Base-by-base conservation (phyloP, 2,113 vertebrate species). In the Gasterosteus aculeatus region DNA sequence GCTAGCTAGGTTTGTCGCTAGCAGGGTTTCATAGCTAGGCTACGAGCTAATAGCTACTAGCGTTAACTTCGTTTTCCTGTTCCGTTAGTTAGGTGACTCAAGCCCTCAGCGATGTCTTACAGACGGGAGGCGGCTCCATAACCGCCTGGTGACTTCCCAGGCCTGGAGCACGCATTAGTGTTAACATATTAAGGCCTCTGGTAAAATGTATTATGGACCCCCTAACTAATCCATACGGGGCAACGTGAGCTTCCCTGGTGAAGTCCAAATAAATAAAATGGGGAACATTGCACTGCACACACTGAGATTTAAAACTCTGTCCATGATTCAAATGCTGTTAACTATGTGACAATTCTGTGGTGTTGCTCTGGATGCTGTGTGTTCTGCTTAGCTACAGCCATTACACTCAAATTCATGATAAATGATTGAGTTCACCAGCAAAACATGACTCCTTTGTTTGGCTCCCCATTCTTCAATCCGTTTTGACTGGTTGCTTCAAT, bases 21-120 rank as follows among this genome's bases (percentile, higher is more conserved):
- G 35, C 61, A 72, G 53, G 67, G 72, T 10, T 81, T 58, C 81
- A 78, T 78, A 57, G 80, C 81, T 87, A 79, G 41, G 83, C 84
- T 91, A 86, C 42, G 73, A 69, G 81, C 78, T 77, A 80, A 22
- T 77, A 85, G 81, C 79, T 77, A 80, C 29, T 77, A 85, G 81
- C 78, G 72, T 56, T 61, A 76, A 86, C 83, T 87, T 81, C 59
- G 71, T 58, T 88, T 85, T 82, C 74, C 59, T 72, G 68, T 85
- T 75, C 1, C 3, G 26, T 4, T 0, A 0, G 0, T 0, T 7
- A 7, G 1, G 54, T 2, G 6, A 14, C 31, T 42, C 0, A 0
- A 54, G 19, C 87, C 87, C 90, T 75, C 69, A 0, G 46, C 29
- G 10, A 1, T 56, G 83, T 69, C 90, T 87, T 19, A 29, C 83